Base-by-base conservation (phyloP, 1,140 invertebrate genomes). In the Bombus fervidus region DNA sequence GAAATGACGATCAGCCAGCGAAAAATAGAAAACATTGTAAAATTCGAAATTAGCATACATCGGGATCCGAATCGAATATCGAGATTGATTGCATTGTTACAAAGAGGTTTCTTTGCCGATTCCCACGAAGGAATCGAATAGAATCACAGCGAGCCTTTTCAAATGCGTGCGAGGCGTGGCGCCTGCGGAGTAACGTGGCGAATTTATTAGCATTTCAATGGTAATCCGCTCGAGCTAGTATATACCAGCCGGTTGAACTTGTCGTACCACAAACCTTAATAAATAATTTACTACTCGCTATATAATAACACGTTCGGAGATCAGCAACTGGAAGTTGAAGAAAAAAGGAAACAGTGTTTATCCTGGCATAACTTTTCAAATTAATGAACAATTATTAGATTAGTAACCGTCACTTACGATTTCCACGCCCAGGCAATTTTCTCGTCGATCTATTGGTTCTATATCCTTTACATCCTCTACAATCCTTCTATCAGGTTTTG, bases 121-220 rank as follows among this genome's bases (percentile, higher is more conserved):
- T 66, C 64, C 31, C 64, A 66, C 64, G 64, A 66, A 15, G n/a
- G n/a, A 31, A 62, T 62, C 25, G 64, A 1, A 34, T 62, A 12
- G 59, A 62, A 62, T n/a, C 59, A 62, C 12, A 28, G 10, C 12
- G 59, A 62, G 28, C 28, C 59, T n/a, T 64, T 64, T 31, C 62
- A 64, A n/a, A 31, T 15, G n/a, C 28, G 28, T 13, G 37, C 87
- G 88, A 86, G 88, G 80, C 73, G 76, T 83, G 84, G 84, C 75
- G 73, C 47, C 34, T 13, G 9, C 10, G 39, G 37, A 59, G 43
- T 9, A 41, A 25, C 43, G 28, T 10, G 41, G 39, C 12, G 64
- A 89, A 89, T 89, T 89, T 89, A 89, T 89, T 84, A 89, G 80
- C 85, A 87, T 89, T 77, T 89, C 76, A 86, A 80, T 89, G 79